These are phyloP conservation scores for Alviniconcha strummeri DNA, from an alignment of 2,888 invertebrate species.

Conservation along the genomic window DNA sequence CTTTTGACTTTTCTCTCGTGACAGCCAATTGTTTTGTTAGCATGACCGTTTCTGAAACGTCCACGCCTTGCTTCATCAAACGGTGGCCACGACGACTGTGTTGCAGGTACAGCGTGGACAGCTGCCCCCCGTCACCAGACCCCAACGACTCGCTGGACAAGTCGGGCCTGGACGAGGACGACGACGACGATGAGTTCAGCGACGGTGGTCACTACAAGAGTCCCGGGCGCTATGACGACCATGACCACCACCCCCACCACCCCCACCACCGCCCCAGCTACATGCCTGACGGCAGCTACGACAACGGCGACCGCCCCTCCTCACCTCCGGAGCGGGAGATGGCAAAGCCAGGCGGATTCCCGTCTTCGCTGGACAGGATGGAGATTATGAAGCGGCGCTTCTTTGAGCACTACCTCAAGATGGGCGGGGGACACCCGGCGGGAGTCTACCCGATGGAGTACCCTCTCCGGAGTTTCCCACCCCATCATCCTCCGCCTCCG, in stretches of 20 bases:
- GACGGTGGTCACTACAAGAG: not conserved
- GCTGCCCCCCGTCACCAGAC: not conserved
- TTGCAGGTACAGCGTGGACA: too few relatives aligned
- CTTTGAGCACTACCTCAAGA: not conserved
- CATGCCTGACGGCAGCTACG: too few relatives aligned
- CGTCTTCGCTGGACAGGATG: too few relatives aligned
- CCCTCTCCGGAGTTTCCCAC: conserved; percentile 8
- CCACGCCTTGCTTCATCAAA: too few relatives aligned
- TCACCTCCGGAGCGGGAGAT: not conserved
- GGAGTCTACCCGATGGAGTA: conserved; percentile 18
- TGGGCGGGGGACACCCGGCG: conserved; percentile 16
- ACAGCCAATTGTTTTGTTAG: too few relatives aligned
- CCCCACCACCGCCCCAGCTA: too few relatives aligned
- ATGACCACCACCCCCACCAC: too few relatives aligned
- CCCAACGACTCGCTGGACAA: conserved; percentile 13
- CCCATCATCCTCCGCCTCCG: not conserved
- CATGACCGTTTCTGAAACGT: too few relatives aligned
- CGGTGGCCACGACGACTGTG: too few relatives aligned
- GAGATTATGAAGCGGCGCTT: not conserved
- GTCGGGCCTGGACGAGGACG: not conserved
- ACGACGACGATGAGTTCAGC: conserved; percentile 16
- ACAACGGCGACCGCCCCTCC: conserved; percentile 24
- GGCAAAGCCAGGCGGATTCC: not conserved
- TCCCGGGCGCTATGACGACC: not conserved
- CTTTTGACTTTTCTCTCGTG: too few relatives aligned